Percentiles rank a stretch among this genome's conserved stretches.
Conservation (phyloP, 2,888 invertebrate genomes). For the Brassicogethes aeneus region DNA sequence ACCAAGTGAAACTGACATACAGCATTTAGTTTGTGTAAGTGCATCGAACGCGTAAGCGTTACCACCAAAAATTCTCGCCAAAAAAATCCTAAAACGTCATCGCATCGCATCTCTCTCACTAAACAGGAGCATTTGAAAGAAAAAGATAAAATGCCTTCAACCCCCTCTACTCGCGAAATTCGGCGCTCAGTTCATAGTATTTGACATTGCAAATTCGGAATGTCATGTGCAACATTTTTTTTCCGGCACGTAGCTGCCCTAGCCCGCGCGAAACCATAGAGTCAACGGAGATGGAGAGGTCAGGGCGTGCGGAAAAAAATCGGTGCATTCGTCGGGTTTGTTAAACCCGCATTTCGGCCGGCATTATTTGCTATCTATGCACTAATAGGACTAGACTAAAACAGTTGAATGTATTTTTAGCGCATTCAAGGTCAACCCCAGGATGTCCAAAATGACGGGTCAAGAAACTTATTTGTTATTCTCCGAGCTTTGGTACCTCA, state of each 20-base stretch:
- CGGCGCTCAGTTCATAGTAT: constrained; percentile 10
- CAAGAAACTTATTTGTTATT: too few relatives aligned
- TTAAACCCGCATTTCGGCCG: constrained; percentile 37
- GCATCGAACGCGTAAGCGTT: not conserved
- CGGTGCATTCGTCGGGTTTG: constrained; percentile 34
- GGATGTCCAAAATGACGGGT: too few relatives aligned
- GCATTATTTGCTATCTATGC: constrained; percentile 36
- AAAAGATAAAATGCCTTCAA: too few relatives aligned
- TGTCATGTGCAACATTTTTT: constrained; percentile 24
- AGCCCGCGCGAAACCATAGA: constrained; percentile 1
- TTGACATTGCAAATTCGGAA: constrained; percentile 38
- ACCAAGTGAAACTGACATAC: too few relatives aligned
- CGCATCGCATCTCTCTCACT: too few relatives aligned
- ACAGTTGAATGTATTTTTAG: constrained; percentile 19
- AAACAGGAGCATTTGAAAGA: too few relatives aligned
- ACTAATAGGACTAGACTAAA: constrained; percentile 41
- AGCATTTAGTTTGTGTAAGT: too few relatives aligned
- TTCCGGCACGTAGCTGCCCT: not conserved
- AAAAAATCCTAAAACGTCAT: not conserved
- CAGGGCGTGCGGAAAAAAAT: constrained; percentile 6
- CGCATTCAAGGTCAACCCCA: not conserved
- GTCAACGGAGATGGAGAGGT: too few relatives aligned
- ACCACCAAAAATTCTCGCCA: not conserved
- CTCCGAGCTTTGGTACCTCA: too few relatives aligned
- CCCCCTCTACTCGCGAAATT: too few relatives aligned